phyloP scores from a whole-genome alignment of 2,888 invertebrate genomes.

The Emmelina monodactyla region DNA sequence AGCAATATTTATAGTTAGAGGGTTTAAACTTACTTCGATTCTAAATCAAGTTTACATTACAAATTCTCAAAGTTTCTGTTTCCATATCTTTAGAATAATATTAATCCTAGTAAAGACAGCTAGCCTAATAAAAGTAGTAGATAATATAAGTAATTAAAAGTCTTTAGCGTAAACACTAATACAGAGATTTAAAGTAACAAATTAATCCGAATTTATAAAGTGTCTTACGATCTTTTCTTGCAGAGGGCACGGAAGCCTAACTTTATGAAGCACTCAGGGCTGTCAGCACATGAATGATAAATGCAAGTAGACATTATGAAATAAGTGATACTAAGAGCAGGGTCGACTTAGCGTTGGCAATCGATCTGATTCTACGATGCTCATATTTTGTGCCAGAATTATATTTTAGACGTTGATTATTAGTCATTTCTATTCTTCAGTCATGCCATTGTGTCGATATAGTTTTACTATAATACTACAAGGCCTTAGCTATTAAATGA shows the following conservation, averaged over 20 bases:
- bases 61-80: no score
- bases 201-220: background rate
- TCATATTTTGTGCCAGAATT: constrained; percentile 1
- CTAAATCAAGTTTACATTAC: no score
- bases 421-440: background rate
- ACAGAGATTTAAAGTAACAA: no score
- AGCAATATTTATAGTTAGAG: no score
- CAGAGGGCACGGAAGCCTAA: constrained; percentile 52
- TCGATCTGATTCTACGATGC: background rate
- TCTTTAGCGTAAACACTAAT: no score
- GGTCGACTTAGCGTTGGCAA: constrained; percentile 21
- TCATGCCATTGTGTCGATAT: background rate
- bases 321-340: constrained; percentile 52
- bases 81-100: no score
- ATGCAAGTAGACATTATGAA: constrained; percentile 20
- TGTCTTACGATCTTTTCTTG: constrained; percentile 11
- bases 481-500: background rate
- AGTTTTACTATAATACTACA: background rate
- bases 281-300: constrained; percentile 19
- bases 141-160: no score
- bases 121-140: no score
- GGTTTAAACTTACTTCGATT: no score
- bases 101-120: no score
- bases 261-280: constrained; percentile 22
- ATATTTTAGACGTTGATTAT: background rate